phyloP scores from a whole-genome alignment of 2,113 vertebrate species.

The Tetrax tetrax region DNA sequence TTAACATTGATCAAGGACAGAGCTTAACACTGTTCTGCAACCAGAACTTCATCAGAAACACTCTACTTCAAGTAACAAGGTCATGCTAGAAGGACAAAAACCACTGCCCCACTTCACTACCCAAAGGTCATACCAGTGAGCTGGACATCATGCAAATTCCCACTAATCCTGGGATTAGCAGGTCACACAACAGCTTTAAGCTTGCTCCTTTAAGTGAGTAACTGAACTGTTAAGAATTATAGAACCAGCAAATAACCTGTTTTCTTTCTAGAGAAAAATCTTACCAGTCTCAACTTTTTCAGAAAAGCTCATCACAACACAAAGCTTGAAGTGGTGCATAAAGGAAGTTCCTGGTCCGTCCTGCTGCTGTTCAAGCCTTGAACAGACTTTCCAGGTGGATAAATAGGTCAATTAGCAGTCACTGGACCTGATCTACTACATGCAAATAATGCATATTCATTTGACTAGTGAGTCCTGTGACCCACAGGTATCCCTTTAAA shows the following conservation, averaged over 20 bases:
- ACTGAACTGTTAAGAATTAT: background rate
- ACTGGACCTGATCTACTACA: background rate
- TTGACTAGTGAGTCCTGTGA: background rate
- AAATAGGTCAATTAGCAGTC: background rate
- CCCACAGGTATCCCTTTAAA: background rate
- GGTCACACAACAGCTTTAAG: background rate
- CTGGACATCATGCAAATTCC: background rate
- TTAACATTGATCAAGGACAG: background rate
- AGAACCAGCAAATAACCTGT: background rate
- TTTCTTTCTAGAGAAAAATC: background rate
- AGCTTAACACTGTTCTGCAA: background rate
- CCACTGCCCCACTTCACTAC: background rate
- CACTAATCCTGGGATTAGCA: conserved; percentile 9
- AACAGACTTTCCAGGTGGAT: background rate
- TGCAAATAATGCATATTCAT: background rate
- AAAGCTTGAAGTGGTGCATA: background rate
- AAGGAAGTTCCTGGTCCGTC: background rate
- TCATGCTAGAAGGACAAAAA: background rate
- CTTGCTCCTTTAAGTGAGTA: background rate
- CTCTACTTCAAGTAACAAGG: background rate
- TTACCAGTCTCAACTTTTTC: background rate
- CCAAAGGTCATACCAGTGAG: background rate
- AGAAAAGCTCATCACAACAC: background rate
- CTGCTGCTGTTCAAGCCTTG: background rate
- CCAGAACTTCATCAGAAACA: background rate